Conservation (phyloP, 2,113 vertebrate genomes). For the Nothoprocta pentlandii region DNA sequence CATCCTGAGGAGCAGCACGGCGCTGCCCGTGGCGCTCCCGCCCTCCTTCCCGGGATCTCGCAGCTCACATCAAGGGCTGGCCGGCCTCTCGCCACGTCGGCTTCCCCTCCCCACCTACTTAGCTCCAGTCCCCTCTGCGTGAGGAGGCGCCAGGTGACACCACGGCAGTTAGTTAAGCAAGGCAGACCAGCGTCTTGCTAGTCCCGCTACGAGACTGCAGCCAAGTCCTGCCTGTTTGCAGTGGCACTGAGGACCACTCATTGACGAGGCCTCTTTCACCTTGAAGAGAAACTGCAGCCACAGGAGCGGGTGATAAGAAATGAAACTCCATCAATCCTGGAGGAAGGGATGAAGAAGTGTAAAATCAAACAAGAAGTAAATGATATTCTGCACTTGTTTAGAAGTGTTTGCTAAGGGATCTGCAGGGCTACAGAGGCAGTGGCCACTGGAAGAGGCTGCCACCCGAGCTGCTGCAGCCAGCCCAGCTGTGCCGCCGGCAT, state of each 20-base stretch:
- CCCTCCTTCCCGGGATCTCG: neutral
- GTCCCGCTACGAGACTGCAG: constrained; percentile 3
- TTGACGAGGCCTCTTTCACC: constrained; percentile 24
- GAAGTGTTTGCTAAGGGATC: neutral
- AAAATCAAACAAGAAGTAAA: constrained; percentile 47
- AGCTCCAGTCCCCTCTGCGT: neutral
- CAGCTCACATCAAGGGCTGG: neutral
- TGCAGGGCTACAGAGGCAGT: neutral
- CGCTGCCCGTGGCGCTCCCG: neutral
- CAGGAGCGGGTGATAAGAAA: constrained; percentile 48
- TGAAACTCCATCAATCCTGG: constrained; percentile 41
- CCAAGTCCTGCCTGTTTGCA: constrained; percentile 2
- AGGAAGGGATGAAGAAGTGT: constrained; percentile 47
- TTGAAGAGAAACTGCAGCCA: constrained; percentile 25
- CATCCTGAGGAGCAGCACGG: neutral
- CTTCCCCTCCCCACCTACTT: constrained; percentile 23
- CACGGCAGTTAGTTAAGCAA: neutral
- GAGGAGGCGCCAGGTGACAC: constrained; percentile 27
- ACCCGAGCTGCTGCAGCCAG: neutral
- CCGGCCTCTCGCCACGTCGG: neutral
- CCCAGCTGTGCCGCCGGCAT: neutral
- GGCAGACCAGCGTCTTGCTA: neutral
- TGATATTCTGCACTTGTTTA: neutral
- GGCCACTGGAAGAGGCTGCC: neutral
- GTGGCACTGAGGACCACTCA: constrained; percentile 20